phyloP scores from a whole-genome alignment of 2,113 vertebrate species.

The Regulus satrapa region DNA sequence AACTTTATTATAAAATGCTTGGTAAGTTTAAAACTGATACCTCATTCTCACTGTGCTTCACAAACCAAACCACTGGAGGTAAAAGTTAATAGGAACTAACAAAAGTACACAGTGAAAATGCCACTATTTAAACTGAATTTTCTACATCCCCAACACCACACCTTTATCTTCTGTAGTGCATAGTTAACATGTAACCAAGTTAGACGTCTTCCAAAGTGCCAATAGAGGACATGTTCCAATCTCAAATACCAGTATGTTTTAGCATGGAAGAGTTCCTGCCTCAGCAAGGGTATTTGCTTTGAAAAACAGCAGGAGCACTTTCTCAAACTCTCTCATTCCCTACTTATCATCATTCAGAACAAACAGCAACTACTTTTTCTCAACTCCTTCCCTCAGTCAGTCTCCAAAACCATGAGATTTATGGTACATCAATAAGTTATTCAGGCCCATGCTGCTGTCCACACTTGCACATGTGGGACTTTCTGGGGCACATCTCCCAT shows the following conservation, averaged over 20 bases:
- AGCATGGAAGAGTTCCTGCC: neutral
- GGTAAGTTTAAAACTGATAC: neutral
- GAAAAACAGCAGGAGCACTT: neutral
- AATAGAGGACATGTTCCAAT: neutral
- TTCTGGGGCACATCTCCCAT: neutral
- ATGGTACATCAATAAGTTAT: slow-evolving; percentile 73
- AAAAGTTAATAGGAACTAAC: neutral
- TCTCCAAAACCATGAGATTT: slow-evolving; percentile 76
- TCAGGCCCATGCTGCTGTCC: slow-evolving; percentile 67
- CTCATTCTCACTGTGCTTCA: neutral
- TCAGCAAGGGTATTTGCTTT: neutral
- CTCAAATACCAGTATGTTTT: neutral
- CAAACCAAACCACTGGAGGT: neutral
- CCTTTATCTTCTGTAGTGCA: neutral
- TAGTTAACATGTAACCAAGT: neutral
- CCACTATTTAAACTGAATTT: neutral
- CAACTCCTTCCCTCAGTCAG: neutral
- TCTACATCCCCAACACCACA: neutral
- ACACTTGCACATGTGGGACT: neutral
- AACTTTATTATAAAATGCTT: neutral
- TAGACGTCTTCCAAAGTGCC: neutral
- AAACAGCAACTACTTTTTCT: neutral
- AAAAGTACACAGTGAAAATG: neutral
- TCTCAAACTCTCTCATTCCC: neutral
- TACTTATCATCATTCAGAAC: neutral